A percentile compares a stretch with the other conserved stretches of the same genome.
phyloP scores from a whole-genome alignment of 1,140 invertebrate species.

The Tetraneura akinire region DNA sequence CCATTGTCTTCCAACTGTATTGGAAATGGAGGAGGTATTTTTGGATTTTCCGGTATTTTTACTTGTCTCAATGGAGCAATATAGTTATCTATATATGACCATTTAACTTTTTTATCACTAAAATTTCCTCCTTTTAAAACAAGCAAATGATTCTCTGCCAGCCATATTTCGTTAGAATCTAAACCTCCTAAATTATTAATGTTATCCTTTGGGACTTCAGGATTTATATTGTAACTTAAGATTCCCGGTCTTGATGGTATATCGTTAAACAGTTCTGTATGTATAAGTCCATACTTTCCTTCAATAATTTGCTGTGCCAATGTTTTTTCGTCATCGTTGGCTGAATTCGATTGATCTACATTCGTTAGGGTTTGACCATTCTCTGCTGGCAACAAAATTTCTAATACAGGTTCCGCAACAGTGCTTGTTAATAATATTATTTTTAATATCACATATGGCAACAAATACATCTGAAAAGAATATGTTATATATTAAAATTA shows the following conservation, averaged over 20 bases:
- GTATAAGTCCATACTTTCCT: slow-evolving; percentile 85
- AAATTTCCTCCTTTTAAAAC: slow-evolving; percentile 76
- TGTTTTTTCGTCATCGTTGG: slow-evolving; percentile 78
- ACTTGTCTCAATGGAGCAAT: slow-evolving; percentile 77
- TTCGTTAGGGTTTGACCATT: slow-evolving; percentile 45
- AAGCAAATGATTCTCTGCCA: slow-evolving; percentile 83
- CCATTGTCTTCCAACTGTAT: slow-evolving; percentile 78
- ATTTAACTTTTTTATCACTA: slow-evolving; percentile 61
- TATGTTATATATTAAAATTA: slow-evolving; percentile 38
- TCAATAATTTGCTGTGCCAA: slow-evolving; percentile 82
- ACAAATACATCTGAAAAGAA: slow-evolving; percentile 48
- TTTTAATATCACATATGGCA: slow-evolving; percentile 50
- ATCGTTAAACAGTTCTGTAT: slow-evolving; percentile 76
- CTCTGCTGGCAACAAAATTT: slow-evolving; percentile 16
- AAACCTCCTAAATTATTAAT: slow-evolving; percentile 77
- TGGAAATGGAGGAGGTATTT: slow-evolving; percentile 85
- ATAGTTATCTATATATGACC: slow-evolving; percentile 81
- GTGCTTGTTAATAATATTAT: slow-evolving; percentile 29
- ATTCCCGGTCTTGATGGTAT: slow-evolving; percentile 73
- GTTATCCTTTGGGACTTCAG: slow-evolving; percentile 77
- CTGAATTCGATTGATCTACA: slow-evolving; percentile 55
- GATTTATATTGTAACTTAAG: slow-evolving; percentile 75
- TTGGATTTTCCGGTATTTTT: slow-evolving; percentile 72
- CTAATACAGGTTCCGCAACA: slow-evolving; percentile 33
- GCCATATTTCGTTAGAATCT: slow-evolving; percentile 82